Evolutionary conservation across 2,113 vertebrate genomes (phyloP).

Genomic region (Nannospalax galili): DNA sequence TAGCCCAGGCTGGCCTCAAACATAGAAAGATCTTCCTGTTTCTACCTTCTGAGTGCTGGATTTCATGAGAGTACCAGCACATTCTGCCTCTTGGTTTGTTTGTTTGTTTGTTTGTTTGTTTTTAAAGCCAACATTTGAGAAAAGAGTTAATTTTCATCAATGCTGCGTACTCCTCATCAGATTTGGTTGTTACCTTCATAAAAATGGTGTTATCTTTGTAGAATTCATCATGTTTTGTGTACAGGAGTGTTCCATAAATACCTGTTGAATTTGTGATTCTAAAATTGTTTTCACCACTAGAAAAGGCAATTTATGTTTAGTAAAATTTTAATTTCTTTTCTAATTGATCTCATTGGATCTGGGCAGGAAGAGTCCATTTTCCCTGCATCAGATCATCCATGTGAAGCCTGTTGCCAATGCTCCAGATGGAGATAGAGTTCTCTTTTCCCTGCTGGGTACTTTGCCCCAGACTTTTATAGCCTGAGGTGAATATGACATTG

Average conservation of each 20-base stretch:
- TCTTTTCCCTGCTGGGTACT: background rate
- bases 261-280: slow-evolving; percentile 9
- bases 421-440: background rate
- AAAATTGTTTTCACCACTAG: background rate
- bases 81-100: too few relatives aligned
- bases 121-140: background rate
- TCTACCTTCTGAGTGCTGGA: background rate
- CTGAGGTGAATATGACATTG: background rate
- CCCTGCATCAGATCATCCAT: background rate
- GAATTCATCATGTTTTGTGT: background rate
- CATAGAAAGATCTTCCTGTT: background rate
- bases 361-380: background rate
- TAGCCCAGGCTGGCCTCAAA: background rate
- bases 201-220: background rate
- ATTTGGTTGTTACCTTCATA: background rate
- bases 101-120: background rate
- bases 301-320: background rate
- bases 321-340: slow-evolving; percentile 13
- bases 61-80: background rate
- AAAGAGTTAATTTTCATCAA: background rate
- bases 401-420: background rate
- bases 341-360: background rate
- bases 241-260: background rate
- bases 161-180: background rate
- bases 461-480: background rate